Evolutionary conservation across 1,140 invertebrate species (phyloP), one percentile per base, ranked within the genome.

Genomic region (Hyphantria cunea): DNA sequence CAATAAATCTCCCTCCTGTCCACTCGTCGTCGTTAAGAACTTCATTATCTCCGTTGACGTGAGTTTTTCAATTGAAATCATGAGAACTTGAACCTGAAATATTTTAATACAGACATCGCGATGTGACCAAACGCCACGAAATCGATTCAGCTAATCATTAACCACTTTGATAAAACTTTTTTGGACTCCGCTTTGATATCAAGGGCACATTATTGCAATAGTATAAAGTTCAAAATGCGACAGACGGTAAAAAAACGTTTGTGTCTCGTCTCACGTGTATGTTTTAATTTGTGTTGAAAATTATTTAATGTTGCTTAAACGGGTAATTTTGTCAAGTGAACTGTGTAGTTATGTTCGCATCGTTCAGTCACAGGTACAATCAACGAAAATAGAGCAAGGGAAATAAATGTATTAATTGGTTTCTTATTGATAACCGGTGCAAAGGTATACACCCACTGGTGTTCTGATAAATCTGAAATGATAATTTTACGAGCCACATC

Each of bases 1-100:
- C 70, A 72, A 86, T 84, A 86, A 86, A 86, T 86, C 82, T 85
- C 66, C 62, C 68, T 68, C 73, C 68, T 76, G 78, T 80, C 71
- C 52, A 72, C 77, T 72, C 66, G 62, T 78, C 73, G 68, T 82
- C 76, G 71, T 86, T 80, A 82, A 84, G 75, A 80, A 80, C 84
- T 86, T 85, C 78, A 86, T 86, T 86, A 85, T 72, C 52, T 80
- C 72, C 64, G 51, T 49, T 54, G 69, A 72, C 63, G 67, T 71
- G 45, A 66, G 68, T 82, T 83, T 85, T 82, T 84, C 71, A 76
- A 74, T 76, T 72, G 74, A 65, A 68, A 64, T 63, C 66, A 73
- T 73, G 76, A 69, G 74, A 84, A 78, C 54, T 48, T 49, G 61
- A 76, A 64, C 72, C 55, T 44, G 50, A 65, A 62, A 69, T 53